A percentile compares a stretch with the other conserved stretches of the same genome.
These are phyloP conservation scores for Aelia acuminata DNA, from an alignment of 2,888 invertebrate species.

Conservation along the genomic window DNA sequence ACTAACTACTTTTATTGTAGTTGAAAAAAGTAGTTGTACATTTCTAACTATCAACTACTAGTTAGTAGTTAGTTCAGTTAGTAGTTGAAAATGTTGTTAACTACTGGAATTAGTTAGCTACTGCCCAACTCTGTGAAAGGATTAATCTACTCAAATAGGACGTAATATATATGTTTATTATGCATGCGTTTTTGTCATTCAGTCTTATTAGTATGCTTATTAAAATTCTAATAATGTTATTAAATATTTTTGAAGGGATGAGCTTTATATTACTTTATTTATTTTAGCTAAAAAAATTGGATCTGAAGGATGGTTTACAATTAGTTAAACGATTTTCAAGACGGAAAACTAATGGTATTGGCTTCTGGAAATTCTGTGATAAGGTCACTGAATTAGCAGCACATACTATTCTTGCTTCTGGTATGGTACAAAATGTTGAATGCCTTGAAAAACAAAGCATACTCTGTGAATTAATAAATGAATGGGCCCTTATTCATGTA, in stretches of 20 bases:
- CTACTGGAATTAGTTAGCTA: too few relatives aligned
- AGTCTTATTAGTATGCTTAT: background rate
- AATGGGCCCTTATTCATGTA: slow-evolving; percentile 69
- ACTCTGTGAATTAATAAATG: slow-evolving; percentile 69
- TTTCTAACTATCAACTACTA: too few relatives aligned
- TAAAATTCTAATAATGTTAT: background rate
- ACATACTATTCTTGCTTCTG: slow-evolving; percentile 73
- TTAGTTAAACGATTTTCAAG: slow-evolving; percentile 71
- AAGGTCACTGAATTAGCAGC: slow-evolving; percentile 74
- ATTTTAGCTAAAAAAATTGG: slow-evolving; percentile 73
- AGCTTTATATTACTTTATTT: slow-evolving; percentile 54
- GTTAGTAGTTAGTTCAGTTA: too few relatives aligned
- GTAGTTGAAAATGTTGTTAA: too few relatives aligned
- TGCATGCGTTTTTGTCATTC: background rate
- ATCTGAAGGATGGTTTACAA: slow-evolving; percentile 73
- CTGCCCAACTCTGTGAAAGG: too few relatives aligned
- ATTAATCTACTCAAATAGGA: too few relatives aligned
- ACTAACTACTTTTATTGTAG: too few relatives aligned
- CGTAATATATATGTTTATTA: too few relatives aligned
- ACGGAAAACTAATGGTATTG: slow-evolving; percentile 66
- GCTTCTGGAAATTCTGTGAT: slow-evolving; percentile 73
- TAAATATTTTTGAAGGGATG: background rate
- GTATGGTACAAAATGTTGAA: slow-evolving; percentile 72
- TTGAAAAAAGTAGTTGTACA: too few relatives aligned
- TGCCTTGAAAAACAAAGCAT: slow-evolving; percentile 64